phyloP scores from a whole-genome alignment of 2,113 vertebrate genomes.

The Seriola dumerili region DNA sequence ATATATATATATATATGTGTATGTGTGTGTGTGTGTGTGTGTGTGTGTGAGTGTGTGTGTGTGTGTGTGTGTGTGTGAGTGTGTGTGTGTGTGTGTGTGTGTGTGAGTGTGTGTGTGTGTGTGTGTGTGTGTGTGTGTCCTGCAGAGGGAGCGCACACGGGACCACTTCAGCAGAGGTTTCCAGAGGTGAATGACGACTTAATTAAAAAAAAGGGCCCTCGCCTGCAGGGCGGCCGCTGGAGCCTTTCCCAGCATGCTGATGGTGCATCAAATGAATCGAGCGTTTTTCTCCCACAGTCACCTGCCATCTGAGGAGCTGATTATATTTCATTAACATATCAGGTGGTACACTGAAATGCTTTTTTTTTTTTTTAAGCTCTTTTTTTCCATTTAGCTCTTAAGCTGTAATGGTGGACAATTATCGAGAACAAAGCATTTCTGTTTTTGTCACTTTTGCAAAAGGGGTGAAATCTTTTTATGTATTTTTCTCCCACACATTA shows the following conservation, averaged over 20 bases:
- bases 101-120: too few relatives aligned
- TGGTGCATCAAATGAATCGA: conserved; percentile 34
- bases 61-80: not conserved
- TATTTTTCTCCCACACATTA: not conserved
- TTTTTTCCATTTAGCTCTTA: conserved; percentile 13
- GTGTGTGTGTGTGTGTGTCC: conserved; percentile 8
- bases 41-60: not conserved
- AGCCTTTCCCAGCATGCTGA: conserved; percentile 47
- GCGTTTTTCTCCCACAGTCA: conserved; percentile 42
- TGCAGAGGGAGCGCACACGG: conserved; percentile 11
- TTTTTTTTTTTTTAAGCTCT: not conserved
- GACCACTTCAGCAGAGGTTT: conserved; percentile 55
- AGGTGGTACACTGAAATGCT: not conserved
- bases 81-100: too few relatives aligned
- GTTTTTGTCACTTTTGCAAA: conserved; percentile 7
- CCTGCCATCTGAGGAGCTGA: conserved; percentile 29
- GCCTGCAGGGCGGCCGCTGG: conserved; percentile 43
- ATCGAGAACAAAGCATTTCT: conserved; percentile 2
- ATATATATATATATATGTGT: not conserved
- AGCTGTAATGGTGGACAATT: conserved; percentile 32
- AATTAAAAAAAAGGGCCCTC: conserved; percentile 57
- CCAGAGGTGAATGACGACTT: conserved; percentile 63
- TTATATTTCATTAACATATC: conserved; percentile 47
- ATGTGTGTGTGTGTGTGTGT: too few relatives aligned
- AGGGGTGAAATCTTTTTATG: not conserved